These are phyloP conservation scores for Cerastis leucographa DNA, from an alignment of 2,888 invertebrate species.

Conservation along the genomic window DNA sequence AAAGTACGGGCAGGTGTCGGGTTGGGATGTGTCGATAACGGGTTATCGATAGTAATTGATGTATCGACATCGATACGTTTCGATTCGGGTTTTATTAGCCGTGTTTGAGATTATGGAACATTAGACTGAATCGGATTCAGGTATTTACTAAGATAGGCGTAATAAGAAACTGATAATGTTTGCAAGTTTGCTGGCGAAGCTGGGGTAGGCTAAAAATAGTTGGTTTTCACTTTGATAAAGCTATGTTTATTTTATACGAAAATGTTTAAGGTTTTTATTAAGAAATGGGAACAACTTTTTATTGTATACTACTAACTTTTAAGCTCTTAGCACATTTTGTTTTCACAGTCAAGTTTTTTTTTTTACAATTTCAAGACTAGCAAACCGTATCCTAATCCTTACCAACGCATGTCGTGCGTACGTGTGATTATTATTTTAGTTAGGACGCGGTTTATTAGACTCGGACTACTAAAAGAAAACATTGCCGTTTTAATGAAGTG, in stretches of 20 bases:
- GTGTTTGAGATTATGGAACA: conserved; percentile 65
- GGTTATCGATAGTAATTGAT: conserved; percentile 77
- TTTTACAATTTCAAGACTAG: neutral
- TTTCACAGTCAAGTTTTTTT: neutral
- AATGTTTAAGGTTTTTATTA: neutral
- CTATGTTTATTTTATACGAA: neutral
- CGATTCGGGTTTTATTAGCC: conserved; percentile 73
- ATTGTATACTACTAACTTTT: neutral
- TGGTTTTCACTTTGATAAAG: neutral
- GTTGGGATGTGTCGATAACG: conserved; percentile 77
- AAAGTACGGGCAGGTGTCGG: conserved; percentile 74
- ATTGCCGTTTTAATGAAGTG: neutral
- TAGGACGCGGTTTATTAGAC: neutral
- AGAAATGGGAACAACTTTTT: neutral
- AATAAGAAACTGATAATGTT: conserved; percentile 51
- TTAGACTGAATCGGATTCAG: conserved; percentile 59
- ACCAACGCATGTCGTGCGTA: neutral
- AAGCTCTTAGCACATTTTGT: neutral
- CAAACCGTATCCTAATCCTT: neutral
- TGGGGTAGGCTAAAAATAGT: conserved; percentile 24
- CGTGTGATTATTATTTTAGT: neutral
- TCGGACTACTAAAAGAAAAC: neutral
- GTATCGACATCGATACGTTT: conserved; percentile 69
- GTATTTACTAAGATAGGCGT: conserved; percentile 56
- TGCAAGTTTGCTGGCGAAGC: conserved; percentile 1